Percentiles rank a stretch among this genome's conserved stretches.
Conservation (phyloP, 2,113 vertebrate species). For the Heliornis fulica region DNA sequence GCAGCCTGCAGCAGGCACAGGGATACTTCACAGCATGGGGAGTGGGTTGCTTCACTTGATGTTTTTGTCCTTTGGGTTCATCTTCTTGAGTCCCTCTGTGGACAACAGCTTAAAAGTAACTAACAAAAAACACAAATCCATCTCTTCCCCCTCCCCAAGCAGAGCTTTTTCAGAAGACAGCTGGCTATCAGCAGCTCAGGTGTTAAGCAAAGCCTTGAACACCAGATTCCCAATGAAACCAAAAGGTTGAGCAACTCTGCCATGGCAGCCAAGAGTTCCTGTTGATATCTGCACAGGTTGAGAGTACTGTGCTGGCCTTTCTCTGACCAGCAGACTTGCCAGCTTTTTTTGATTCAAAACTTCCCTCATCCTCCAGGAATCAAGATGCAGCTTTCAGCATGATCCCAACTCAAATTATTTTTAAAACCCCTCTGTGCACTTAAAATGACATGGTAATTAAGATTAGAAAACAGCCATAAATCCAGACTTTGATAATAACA, state of each 20-base stretch:
- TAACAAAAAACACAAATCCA: neutral
- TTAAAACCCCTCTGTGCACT: neutral
- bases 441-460: conserved; percentile 42
- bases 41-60: neutral
- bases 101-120: neutral
- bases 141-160: rapidly evolving
- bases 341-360: conserved; percentile 16
- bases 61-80: neutral
- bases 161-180: neutral
- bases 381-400: neutral
- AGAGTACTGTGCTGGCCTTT: neutral
- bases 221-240: neutral
- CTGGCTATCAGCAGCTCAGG: neutral
- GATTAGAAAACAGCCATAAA: conserved; percentile 11
- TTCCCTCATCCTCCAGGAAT: conserved; percentile 21
- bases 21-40: neutral
- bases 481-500: neutral
- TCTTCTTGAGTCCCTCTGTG: neutral
- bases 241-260: neutral
- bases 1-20: neutral
- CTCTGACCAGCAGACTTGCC: neutral
- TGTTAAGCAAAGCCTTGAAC: neutral
- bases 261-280: neutral
- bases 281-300: neutral
- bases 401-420: neutral